Evolutionary conservation across 2,797 vertebrate genomes (phyloP), one percentile per base, ranked within the genome.

Genomic region (Sorex maritimensis): DNA sequence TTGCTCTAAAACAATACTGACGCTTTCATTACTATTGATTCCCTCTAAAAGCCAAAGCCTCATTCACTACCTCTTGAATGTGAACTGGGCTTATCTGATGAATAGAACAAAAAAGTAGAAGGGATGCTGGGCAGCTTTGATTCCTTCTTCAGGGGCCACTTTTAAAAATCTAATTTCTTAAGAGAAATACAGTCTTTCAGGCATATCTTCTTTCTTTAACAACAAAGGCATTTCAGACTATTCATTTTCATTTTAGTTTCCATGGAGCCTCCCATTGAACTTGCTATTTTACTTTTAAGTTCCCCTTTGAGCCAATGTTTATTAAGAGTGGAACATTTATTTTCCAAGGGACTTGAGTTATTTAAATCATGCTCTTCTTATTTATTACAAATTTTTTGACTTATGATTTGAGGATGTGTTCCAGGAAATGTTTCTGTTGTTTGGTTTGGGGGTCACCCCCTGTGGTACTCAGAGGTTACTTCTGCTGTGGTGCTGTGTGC

Each of bases 281-380:
- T 86, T 79, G 7, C 41, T 82, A 71, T 83, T 94, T 95, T 87
- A 65, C 28, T 75, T 71, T 92, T 80, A 72, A 86, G 82, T 92
- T 94, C 81, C n/a, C 83, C 61, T 90, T 95, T 71, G 44, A 61
- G 74, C 5, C n/a, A 95, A 41, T 93, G 74, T 4, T 79, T 93
- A 81, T 75, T 46, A 90, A 89, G 7, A 79, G 17, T 78, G 58
- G 6, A 86, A 9, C 44, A 82, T 44, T 82, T 82, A 88, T 79
- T 91, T 95, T 94, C 61, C 23, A 94, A 88, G 84, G 28, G 79
- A 92, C 28, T 93, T 79, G 90, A 85, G 81, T 85, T 61, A 82
- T 71, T 87, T 71, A 61, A 88, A 69, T 88, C 19, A 41, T 71
- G 79, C 65, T 63, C 78, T 84, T 92, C 52, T 82, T 91, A 85